Evolutionary conservation across 2,113 vertebrate genomes (phyloP).

Genomic region (Alaudala cheleensis): DNA sequence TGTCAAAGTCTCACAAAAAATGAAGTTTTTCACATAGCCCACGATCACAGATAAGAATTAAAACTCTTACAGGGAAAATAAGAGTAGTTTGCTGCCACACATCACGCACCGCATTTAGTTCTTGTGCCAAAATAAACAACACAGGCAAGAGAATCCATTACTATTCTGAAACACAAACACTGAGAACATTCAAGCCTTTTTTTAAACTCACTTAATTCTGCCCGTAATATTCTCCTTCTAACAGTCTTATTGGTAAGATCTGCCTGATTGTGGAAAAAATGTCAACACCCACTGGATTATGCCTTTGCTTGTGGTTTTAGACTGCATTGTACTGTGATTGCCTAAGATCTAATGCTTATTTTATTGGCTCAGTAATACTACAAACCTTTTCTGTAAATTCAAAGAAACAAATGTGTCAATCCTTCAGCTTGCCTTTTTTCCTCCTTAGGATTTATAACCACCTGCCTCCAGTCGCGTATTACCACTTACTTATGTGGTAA

Average conservation of each 20-base stretch:
- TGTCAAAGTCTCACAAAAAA: neutral
- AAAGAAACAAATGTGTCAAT: neutral
- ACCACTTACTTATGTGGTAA: no score
- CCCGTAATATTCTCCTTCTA: neutral
- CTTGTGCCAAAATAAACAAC: constrained; percentile 24
- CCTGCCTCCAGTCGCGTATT: neutral
- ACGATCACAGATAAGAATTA: neutral
- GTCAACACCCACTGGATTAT: neutral
- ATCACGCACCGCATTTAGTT: neutral
- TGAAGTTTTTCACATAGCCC: neutral
- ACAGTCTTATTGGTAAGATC: constrained; percentile 1
- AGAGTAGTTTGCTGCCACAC: neutral
- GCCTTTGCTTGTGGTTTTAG: constrained; percentile 1
- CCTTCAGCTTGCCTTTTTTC: neutral
- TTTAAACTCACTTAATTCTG: neutral
- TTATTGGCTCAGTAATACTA: constrained; percentile 12
- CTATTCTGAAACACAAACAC: constrained; percentile 15
- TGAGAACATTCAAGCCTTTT: neutral
- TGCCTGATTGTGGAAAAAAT: constrained; percentile 15
- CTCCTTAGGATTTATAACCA: neutral
- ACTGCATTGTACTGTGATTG: neutral
- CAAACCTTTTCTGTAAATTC: neutral
- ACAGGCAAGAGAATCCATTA: neutral
- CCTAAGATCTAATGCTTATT: neutral
- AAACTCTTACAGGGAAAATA: neutral